phyloP scores from a whole-genome alignment of 2,797 vertebrate genomes.

The Sebastolobus alascanus region DNA sequence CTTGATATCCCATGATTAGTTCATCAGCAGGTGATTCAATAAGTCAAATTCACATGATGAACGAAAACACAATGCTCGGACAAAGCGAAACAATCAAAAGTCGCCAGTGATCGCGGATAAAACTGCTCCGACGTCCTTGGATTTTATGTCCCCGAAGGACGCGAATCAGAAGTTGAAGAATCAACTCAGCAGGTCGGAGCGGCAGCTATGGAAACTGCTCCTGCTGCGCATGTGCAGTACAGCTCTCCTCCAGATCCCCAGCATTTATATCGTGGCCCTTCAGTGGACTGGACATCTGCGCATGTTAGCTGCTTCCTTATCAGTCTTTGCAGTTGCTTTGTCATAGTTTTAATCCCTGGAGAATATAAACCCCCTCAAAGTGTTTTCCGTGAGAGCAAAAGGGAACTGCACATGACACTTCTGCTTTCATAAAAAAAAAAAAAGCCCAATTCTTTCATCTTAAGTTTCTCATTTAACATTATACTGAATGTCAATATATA shows the following conservation, averaged over 20 bases:
- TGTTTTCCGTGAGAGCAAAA: not conserved
- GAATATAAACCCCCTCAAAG: not conserved
- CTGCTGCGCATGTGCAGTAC: conserved; percentile 62
- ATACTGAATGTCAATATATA: not conserved
- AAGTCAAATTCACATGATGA: not conserved
- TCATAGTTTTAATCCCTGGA: not conserved
- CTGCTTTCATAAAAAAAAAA: conserved; percentile 45
- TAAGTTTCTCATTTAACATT: not conserved
- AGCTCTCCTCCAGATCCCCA: not conserved
- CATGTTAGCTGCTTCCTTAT: not conserved
- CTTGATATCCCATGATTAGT: conserved; percentile 23
- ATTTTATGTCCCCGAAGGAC: conserved; percentile 24
- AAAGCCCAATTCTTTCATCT: not conserved
- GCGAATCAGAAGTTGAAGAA: conserved; percentile 65
- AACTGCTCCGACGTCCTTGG: not conserved
- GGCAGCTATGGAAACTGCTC: conserved; percentile 72
- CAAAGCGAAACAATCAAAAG: not conserved
- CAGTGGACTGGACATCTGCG: not conserved
- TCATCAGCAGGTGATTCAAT: conserved; percentile 40
- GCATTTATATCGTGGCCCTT: not conserved
- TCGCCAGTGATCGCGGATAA: too few relatives aligned
- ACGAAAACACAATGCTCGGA: not conserved
- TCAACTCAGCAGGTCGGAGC: conserved; percentile 60
- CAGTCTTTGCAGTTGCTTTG: not conserved
- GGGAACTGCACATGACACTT: conserved; percentile 37